Conservation (phyloP, 2,888 invertebrate genomes). For the Calephelis perditalis region DNA sequence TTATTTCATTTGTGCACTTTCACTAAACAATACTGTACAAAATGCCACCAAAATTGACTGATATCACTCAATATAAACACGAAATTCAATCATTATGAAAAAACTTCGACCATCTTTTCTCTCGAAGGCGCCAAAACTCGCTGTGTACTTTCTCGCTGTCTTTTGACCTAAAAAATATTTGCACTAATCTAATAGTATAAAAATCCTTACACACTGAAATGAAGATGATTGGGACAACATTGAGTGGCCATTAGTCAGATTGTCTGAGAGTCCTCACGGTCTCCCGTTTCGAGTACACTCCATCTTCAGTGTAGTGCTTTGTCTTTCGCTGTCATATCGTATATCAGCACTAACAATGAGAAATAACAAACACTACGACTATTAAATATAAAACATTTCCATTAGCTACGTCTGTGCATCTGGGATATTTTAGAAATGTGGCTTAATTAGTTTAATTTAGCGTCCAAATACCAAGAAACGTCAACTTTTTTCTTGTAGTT, state of each 20-base stretch:
- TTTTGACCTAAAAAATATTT: not conserved
- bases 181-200: not conserved
- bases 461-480: too few species aligned
- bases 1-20: too few species aligned
- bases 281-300: conserved; percentile 43
- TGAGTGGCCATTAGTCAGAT: conserved; percentile 50
- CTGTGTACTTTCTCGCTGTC: too few species aligned
- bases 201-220: conserved; percentile 1
- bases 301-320: conserved; percentile 40
- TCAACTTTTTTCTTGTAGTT: too few species aligned
- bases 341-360: conserved; percentile 11
- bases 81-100: too few species aligned
- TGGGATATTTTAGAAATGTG: not conserved
- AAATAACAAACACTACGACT: not conserved
- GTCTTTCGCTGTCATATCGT: conserved; percentile 39
- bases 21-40: too few species aligned
- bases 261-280: conserved; percentile 42
- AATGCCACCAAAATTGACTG: too few species aligned
- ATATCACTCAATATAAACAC: too few species aligned
- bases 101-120: too few species aligned
- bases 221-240: conserved; percentile 16
- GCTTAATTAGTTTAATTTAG: too few species aligned
- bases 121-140: too few species aligned
- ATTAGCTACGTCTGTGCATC: not conserved
- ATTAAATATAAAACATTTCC: not conserved